Evolutionary conservation across 2,113 vertebrate genomes (phyloP).

Genomic region (Pangasianodon hypophthalmus): DNA sequence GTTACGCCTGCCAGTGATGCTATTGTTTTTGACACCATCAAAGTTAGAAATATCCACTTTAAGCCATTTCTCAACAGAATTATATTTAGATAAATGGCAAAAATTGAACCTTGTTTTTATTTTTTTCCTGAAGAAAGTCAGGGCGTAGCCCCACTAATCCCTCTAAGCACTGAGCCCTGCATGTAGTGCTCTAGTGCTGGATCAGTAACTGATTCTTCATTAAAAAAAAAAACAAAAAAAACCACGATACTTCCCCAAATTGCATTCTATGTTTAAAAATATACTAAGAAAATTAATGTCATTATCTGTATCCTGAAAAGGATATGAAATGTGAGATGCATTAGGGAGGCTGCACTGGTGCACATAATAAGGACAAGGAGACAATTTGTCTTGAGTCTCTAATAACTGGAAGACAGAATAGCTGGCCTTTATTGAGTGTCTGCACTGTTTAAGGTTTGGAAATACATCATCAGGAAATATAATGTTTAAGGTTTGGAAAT

Average conservation of each 20-base stretch:
- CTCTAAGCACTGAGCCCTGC: not conserved
- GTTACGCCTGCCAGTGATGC: not conserved
- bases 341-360: not conserved
- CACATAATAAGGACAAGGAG: not conserved
- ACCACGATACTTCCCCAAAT: not conserved
- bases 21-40: not conserved
- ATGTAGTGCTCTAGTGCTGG: not conserved
- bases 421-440: not conserved
- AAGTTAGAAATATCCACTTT: not conserved
- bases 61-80: not conserved
- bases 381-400: not conserved
- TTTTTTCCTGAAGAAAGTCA: not conserved
- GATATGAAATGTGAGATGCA: not conserved
- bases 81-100: not conserved
- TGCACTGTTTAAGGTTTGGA: not conserved
- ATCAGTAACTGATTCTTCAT: not conserved
- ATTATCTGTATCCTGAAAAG: not conserved
- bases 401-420: not conserved
- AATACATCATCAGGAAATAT: not conserved
- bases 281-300: too few species aligned
- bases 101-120: not conserved
- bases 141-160: too few species aligned
- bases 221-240: not conserved
- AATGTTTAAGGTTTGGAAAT: not conserved
- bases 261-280: not conserved